Conservation (phyloP, 2,113 vertebrate genomes). For the Pelvicachromis taeniatus region DNA sequence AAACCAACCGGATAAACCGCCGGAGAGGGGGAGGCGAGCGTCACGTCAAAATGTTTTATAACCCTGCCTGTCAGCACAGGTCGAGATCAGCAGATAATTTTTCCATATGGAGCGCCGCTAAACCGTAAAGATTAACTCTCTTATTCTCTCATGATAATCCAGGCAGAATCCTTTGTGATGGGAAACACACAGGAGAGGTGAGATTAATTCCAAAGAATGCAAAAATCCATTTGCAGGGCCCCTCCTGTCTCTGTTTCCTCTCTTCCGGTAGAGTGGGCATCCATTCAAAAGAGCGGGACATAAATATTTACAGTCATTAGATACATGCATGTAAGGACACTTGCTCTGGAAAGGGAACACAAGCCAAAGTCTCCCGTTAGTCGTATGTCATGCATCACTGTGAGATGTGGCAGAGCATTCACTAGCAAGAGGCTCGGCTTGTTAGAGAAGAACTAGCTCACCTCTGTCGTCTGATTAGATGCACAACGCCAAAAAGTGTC, state of each 20-base stretch:
- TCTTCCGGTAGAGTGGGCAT: constrained; percentile 15
- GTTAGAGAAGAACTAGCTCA: not conserved
- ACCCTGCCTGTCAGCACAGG: constrained; percentile 29
- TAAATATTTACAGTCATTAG: constrained; percentile 63
- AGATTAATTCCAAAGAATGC: constrained; percentile 53
- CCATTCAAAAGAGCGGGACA: constrained; percentile 27
- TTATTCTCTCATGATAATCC: constrained; percentile 43
- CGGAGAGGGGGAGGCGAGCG: constrained; percentile 12
- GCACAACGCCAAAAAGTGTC: not conserved
- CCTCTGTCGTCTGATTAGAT: not conserved
- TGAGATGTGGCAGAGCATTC: constrained; percentile 4
- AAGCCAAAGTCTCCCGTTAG: not conserved
- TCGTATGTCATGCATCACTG: not conserved
- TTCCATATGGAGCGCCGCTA: constrained; percentile 51
- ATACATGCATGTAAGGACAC: constrained; percentile 31
- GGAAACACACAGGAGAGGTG: constrained; percentile 50
- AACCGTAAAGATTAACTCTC: constrained; percentile 50
- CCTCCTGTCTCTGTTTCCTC: not conserved
- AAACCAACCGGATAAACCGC: constrained; percentile 37
- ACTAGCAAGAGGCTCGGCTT: not conserved
- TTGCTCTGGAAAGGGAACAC: not conserved
- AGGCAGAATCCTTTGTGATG: constrained; percentile 41
- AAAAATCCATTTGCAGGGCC: not conserved
- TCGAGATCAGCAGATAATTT: constrained; percentile 14
- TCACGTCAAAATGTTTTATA: constrained; percentile 7